Base-by-base conservation (phyloP, 64 coral and sea anemone species). In the Hydrozoanthus tunicans region DNA sequence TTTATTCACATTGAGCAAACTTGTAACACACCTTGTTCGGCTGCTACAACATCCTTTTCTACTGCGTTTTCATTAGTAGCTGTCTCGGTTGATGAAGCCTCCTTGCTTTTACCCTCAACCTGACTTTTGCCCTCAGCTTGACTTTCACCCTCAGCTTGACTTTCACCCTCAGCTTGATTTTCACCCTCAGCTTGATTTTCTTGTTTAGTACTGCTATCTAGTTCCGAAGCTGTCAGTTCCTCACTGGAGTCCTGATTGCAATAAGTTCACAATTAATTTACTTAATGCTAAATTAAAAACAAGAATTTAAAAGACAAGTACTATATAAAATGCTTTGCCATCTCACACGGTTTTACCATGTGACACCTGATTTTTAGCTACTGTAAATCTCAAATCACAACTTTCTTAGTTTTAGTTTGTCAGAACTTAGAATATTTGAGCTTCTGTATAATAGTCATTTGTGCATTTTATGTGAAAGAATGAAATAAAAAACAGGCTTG, bases 21-120 rank as follows among this genome's bases (percentile, higher is more conserved):
- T 86, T 86, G 43, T 71, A 43, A 11, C 58, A 24, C 23, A 24
- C 51, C 86, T 15, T 17, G 27, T 85, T 89, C 14, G 6, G 86
- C 58, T 61, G 53, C 0, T 3, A 3, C 27, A 78, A 6, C 24
- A 14, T 76, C 51, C 13, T 83, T 43, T 52, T 66, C 24, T 6
- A 51, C 27, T 62, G 60, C 27, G 0, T 11, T 62, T 3, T 77
- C 70, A 14, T 77, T 15, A 12, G 7, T 73, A 61, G 60, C 20
- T 79, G 58, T 57, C 53, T 58, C 53, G 6, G 59, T 51, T 52
- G 13, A 5, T 70, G 7, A 24, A 27, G 9, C 80, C n/a, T 63
- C 80, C 61, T 3, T 51, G 32, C 7, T 17, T 82, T 63, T n/a
- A 83, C 3, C 43, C 51, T 70, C 25, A 64, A 56, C 20, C 20